These are phyloP conservation scores for Cantharis rufa DNA, from an alignment of 2,888 invertebrate species.

Conservation along the genomic window DNA sequence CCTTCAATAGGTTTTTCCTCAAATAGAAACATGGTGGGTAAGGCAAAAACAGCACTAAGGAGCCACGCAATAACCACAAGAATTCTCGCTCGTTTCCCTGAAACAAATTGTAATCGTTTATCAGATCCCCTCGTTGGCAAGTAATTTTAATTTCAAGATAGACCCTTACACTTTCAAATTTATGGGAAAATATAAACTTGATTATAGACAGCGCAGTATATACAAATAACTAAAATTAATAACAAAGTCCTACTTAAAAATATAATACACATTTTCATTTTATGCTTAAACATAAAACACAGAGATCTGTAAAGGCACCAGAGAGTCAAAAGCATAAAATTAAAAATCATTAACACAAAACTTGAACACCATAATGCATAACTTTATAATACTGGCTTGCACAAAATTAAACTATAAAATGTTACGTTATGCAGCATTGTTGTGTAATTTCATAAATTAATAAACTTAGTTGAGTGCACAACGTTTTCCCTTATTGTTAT, in stretches of 20 bases:
- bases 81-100: conserved; percentile 84
- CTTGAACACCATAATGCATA: neutral
- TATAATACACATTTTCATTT: neutral
- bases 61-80: conserved; percentile 83
- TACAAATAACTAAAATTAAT: neutral
- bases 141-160: conserved; percentile 17
- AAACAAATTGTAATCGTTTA: conserved; percentile 42
- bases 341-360: neutral
- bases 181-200: conserved; percentile 5
- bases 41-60: conserved; percentile 78
- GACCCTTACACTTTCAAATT: conserved; percentile 1
- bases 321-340: neutral
- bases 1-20: conserved; percentile 80
- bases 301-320: neutral
- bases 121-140: conserved; percentile 11
- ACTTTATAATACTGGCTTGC: neutral
- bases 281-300: neutral
- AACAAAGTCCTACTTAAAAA: neutral
- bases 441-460: neutral
- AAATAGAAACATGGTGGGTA: conserved; percentile 80
- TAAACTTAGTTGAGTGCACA: neutral
- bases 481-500: neutral
- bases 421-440: neutral
- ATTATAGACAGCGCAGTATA: neutral
- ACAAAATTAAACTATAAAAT: neutral